Conservation (phyloP, 2,888 invertebrate species). For the Anaspis maculata region DNA sequence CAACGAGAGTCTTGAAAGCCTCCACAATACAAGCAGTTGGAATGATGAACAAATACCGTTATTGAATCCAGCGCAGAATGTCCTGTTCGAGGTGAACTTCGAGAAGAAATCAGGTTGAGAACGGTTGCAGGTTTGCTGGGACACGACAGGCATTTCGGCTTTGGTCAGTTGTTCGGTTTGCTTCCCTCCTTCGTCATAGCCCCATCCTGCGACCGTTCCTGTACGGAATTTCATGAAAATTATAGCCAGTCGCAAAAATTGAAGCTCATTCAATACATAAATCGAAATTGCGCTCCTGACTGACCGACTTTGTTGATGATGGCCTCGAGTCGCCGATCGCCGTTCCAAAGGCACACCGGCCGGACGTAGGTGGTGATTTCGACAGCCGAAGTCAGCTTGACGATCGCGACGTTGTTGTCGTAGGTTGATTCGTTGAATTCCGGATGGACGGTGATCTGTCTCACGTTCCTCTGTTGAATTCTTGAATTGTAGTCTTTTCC, state of each 20-base stretch:
- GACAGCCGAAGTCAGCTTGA: slow-evolving; percentile 27
- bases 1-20: too few species aligned
- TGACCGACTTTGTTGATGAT: slow-evolving; percentile 17
- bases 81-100: slow-evolving; percentile 49
- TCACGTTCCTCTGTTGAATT: slow-evolving; percentile 35
- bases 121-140: slow-evolving; percentile 51
- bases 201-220: slow-evolving; percentile 42
- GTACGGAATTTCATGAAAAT: too few species aligned
- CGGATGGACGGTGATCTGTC: slow-evolving; percentile 31
- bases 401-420: slow-evolving; percentile 34
- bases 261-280: too few species aligned
- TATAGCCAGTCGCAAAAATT: too few species aligned
- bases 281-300: too few species aligned
- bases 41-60: slow-evolving; percentile 48
- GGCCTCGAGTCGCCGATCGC: too few species aligned
- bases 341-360: slow-evolving; percentile 36
- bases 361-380: slow-evolving; percentile 35
- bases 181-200: slow-evolving; percentile 51
- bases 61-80: slow-evolving; percentile 43
- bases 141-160: slow-evolving; percentile 53
- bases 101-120: slow-evolving; percentile 55
- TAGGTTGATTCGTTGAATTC: slow-evolving; percentile 32
- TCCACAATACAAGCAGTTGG: too few species aligned
- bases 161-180: slow-evolving; percentile 51
- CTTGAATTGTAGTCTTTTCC: slow-evolving; percentile 34